Evolutionary conservation across 2,113 vertebrate genomes (phyloP), one percentile per base, ranked within the genome.

Genomic region (Passerina amoena): DNA sequence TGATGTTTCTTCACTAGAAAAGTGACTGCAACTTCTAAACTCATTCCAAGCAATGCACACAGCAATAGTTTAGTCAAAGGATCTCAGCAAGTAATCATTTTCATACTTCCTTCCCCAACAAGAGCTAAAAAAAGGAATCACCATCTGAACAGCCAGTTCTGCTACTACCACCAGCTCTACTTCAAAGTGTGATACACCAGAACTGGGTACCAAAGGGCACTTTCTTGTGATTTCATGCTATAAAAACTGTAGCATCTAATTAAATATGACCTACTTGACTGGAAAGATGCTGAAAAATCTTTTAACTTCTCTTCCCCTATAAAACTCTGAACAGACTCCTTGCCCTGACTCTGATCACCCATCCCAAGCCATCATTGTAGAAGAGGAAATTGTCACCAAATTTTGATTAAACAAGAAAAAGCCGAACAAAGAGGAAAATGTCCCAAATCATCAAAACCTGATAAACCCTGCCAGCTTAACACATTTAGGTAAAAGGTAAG

Each of bases 201-300:
- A 90, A 75, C 65, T 53, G 53, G 25, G 59, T 35, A 94, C 51
- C 83, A 94, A 97, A 95, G 82, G 85, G 86, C 85, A 83, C 56
- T 76, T 88, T 24, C 90, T 77, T 88, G 76, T 83, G 82, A 91
- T 93, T 95, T 94, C 59, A 86, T 81, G 90, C 63, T 92, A 85
- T 81, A 90, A 96, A 94, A 95, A 90, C 47, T 71, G 64, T 33
- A 93, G 88, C 76, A 88, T 93, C 75, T 94, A 92, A 94, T 96
- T 94, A 95, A 94, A 86, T 71, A 65, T 45, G 95, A 95, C 95
- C 94, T 91, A 96, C 81, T 94, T 95, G 72, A 88, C 61, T 53
- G 57, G 57, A 95, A 95, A 96, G 65, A 48, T 94, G 77, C 47
- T 0, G 9, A 83, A 80, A 94, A 92, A 60, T 66, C 60, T 64